Evolutionary conservation across 2,797 vertebrate genomes (phyloP).

Genomic region (Trachurus trachurus): DNA sequence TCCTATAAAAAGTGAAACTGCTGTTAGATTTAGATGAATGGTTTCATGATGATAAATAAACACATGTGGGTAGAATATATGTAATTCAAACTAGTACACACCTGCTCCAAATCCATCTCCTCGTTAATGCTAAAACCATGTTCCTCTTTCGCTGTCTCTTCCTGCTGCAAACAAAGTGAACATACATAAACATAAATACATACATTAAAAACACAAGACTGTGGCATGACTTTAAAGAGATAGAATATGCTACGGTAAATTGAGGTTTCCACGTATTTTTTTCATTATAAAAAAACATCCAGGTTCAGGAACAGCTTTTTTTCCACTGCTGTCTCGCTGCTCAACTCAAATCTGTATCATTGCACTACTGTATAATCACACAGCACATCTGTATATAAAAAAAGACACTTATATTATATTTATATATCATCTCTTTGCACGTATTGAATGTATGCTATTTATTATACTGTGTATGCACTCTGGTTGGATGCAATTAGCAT

Average conservation of each 20-base stretch:
- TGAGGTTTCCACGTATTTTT: too few species aligned
- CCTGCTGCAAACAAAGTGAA: slow-evolving; percentile 63
- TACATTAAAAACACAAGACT: not conserved
- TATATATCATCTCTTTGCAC: too few species aligned
- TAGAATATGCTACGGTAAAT: not conserved
- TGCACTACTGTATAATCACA: too few species aligned
- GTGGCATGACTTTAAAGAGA: not conserved
- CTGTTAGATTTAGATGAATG: not conserved
- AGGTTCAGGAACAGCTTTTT: too few species aligned
- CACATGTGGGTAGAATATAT: not conserved
- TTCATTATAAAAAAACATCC: too few species aligned
- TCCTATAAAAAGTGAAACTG: slow-evolving; percentile 59
- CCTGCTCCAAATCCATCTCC: slow-evolving; percentile 79
- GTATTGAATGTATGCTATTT: too few species aligned
- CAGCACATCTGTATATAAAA: too few species aligned
- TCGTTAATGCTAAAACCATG: slow-evolving; percentile 64
- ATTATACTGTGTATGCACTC: too few species aligned
- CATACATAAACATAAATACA: slow-evolving; percentile 20
- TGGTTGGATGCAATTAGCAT: too few species aligned
- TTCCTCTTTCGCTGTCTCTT: slow-evolving; percentile 52
- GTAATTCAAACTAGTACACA: slow-evolving; percentile 40
- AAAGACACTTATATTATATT: too few species aligned
- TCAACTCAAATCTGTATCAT: too few species aligned
- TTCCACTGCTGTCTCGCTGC: too few species aligned
- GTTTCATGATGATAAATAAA: not conserved